These are phyloP conservation scores for Nannoperca obscura DNA, from an alignment of 2,797 vertebrate species.

Conservation along the genomic window DNA sequence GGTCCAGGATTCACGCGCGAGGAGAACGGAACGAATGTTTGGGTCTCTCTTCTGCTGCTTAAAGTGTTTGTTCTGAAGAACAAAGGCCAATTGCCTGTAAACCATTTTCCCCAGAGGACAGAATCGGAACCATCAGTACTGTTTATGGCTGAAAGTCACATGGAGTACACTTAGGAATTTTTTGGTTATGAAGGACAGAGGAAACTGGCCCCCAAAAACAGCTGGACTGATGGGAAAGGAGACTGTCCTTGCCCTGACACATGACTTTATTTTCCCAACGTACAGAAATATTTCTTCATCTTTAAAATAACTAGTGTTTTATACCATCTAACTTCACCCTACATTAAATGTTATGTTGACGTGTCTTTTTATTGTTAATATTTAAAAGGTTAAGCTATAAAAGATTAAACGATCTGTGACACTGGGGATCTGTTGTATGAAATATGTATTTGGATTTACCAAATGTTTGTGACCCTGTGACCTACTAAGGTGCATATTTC, in stretches of 20 bases:
- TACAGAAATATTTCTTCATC: background rate
- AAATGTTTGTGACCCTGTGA: constrained; percentile 46
- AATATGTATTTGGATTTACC: constrained; percentile 51
- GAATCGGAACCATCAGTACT: background rate
- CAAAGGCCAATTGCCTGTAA: constrained; percentile 2
- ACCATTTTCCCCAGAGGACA: constrained; percentile 18
- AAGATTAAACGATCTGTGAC: constrained; percentile 54
- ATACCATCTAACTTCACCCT: background rate
- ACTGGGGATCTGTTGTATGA: constrained; percentile 36
- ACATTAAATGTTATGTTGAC: background rate
- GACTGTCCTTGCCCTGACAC: background rate
- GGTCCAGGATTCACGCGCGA: constrained; percentile 17
- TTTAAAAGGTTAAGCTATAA: constrained; percentile 43
- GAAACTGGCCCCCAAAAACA: constrained; percentile 26
- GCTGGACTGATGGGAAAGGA: constrained; percentile 20
- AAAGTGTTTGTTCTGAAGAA: background rate
- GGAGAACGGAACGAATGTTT: background rate
- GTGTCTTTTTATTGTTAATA: constrained; percentile 33
- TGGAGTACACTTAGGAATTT: constrained; percentile 36
- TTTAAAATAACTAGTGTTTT: constrained; percentile 12
- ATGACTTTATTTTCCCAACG: background rate
- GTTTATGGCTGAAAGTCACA: constrained; percentile 36
- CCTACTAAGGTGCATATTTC: constrained; percentile 1
- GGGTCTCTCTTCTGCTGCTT: background rate
- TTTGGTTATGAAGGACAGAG: constrained; percentile 31